These are phyloP conservation scores for Uropetala carovei DNA, from an alignment of 2,888 invertebrate genomes.

Conservation along the genomic window DNA sequence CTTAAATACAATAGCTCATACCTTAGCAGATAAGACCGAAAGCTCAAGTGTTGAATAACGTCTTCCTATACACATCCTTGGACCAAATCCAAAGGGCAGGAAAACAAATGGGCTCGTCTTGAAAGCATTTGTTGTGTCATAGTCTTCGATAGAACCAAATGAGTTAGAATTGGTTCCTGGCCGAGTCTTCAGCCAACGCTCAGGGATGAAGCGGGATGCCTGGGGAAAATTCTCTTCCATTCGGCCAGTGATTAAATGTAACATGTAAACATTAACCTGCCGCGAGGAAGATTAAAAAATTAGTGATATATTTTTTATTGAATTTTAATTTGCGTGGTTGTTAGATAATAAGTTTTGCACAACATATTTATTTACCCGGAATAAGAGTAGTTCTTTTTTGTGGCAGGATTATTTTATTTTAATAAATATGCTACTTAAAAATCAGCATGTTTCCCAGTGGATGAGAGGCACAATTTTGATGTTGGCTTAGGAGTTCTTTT, in stretches of 20 bases:
- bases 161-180: background rate
- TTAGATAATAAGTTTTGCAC: no score
- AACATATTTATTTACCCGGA: no score
- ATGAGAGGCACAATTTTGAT: no score
- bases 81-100: constrained; percentile 85
- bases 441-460: no score
- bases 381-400: no score
- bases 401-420: no score
- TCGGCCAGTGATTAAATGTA: background rate
- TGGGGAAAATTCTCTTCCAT: constrained; percentile 69
- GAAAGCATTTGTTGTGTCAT: background rate
- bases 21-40: constrained; percentile 82
- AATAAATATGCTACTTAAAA: no score
- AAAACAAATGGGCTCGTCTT: constrained; percentile 83
- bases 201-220: constrained; percentile 72
- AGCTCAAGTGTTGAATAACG: constrained; percentile 88
- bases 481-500: no score
- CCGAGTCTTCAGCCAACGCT: constrained; percentile 73
- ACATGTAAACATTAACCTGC: background rate
- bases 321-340: background rate
- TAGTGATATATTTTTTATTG: background rate
- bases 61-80: constrained; percentile 84
- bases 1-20: constrained; percentile 72
- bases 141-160: background rate
- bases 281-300: background rate